Base-by-base conservation (phyloP, 2,797 vertebrate genomes). In the Salmo trutta region DNA sequence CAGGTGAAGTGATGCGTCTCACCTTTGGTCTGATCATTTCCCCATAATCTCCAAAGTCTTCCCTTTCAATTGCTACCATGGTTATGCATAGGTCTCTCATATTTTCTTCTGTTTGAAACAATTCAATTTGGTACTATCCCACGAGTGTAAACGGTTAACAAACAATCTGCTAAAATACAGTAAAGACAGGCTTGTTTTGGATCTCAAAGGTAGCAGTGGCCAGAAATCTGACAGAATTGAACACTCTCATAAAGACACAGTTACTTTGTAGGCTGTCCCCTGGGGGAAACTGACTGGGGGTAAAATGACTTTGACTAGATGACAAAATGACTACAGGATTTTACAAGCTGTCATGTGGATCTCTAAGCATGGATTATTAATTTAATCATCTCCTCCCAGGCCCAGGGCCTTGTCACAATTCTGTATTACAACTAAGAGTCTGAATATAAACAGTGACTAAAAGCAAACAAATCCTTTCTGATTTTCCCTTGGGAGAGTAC, bases 301-400 rank as follows among this genome's bases (percentile, higher is more conserved):
- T 21, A 17, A 66, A 31, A 66, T 66, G 27, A 65, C 27, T 12
- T 66, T 66, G 64, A 31, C 56, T 19, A 21, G n/a, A 59, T 59
- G 17, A 59, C 56, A 59, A 59, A 59, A 59, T 59, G 17, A 59
- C 64, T 29, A 31, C 14, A 27, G 2, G 29, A 75, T 36, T 71
- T n/a, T 21, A 69, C 41, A 79, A 71, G 67, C 59, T 54, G 56
- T 71, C 68, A 71, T 70, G 47, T 71, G 78, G 56, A 4, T 71
- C 47, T 62, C 33, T 71, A 64, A 54, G 62, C 21, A 47, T n/a
- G 15, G 54, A 51, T 5, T 36, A 53, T 64, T 41, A 52, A 47
- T 17, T 51, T 19, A 10, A 33, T 31, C 59, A 56, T 59, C 52
- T 79, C 68, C 41, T 56, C n/a, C 56, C 41, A 41, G 14, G 51